Base-by-base conservation (phyloP, 2,888 invertebrate species). In the Bhutanitis thaidina region DNA sequence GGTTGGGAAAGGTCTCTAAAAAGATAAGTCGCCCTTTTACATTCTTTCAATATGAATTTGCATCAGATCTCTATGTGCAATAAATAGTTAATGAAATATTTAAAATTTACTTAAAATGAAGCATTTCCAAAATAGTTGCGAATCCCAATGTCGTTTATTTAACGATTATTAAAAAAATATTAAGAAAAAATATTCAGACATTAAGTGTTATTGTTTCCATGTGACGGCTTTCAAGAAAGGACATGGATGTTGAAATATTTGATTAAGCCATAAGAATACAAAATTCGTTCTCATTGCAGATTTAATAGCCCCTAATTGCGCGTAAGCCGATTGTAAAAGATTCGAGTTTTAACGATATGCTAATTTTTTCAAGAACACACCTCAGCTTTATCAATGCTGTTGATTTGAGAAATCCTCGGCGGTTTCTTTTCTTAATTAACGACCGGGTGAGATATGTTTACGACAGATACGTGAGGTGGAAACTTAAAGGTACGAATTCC, bases 361-460 rank as follows among this genome's bases (percentile, higher is more conserved):
- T 50, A 45, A 45, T 44, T 43, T 45, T 39, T 32, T 32, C 32
- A 15, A 8, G 44, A 37, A 49, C 48, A 30, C 34, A 32, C 40
- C 14, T 49, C 29, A 35, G 36, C 14, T 27, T 32, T 32, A 30
- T 37, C 32, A 49, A 27, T n/a, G 34, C 29, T 10, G 44, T 41
- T 30, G 36, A 37, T 52, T 52, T 47, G 46, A 36, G 37, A 52
- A 46, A 36, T 51, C 46, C 40, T 29, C 36, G 14, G 8, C 12
- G 36, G 41, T 46, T 46, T 43, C 43, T 36, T 29, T 20, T 49
- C 43, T 49, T 49, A 49, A 49, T 51, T 52, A 52, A 46, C 41
- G 52, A 41, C 36, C 16, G 30, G 25, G 36, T 32, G 52, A 43
- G 52, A 52, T 47, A 13, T 52, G 47, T 52, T 52, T 52, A 52